A percentile compares a stretch with the other conserved stretches of the same genome.
Conservation (phyloP, 2,113 vertebrate species). For the Rallus limicola region DNA sequence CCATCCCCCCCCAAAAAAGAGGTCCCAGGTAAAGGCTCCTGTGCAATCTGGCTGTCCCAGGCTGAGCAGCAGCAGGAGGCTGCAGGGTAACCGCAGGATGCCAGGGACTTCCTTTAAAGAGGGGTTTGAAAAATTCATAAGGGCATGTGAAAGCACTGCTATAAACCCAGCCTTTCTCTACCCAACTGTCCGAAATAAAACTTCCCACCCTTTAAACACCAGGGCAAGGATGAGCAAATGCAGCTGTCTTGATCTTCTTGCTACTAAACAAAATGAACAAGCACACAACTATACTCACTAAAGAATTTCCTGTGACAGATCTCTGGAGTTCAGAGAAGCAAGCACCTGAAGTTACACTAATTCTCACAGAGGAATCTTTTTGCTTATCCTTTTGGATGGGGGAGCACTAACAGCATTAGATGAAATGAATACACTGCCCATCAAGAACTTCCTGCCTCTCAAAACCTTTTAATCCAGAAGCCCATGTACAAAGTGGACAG, state of each 20-base stretch:
- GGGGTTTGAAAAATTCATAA: conserved; percentile 12
- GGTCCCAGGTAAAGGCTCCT: neutral
- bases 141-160: neutral
- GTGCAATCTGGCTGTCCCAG: neutral
- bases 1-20: neutral
- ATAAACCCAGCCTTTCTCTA: neutral
- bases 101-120: neutral
- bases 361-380: neutral
- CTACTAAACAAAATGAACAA: neutral
- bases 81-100: neutral
- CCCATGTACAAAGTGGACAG: neutral
- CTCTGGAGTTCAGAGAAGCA: neutral
- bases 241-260: neutral
- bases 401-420: neutral
- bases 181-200: neutral
- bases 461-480: neutral
- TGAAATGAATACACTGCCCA: neutral
- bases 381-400: neutral
- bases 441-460: neutral
- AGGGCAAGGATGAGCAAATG: neutral
- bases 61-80: neutral
- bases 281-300: neutral
- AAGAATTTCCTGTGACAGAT: neutral
- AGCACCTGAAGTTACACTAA: neutral
- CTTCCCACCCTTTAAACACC: neutral